Base-by-base conservation (phyloP, 1,140 invertebrate species). In the Zaprionus ghesquierei region DNA sequence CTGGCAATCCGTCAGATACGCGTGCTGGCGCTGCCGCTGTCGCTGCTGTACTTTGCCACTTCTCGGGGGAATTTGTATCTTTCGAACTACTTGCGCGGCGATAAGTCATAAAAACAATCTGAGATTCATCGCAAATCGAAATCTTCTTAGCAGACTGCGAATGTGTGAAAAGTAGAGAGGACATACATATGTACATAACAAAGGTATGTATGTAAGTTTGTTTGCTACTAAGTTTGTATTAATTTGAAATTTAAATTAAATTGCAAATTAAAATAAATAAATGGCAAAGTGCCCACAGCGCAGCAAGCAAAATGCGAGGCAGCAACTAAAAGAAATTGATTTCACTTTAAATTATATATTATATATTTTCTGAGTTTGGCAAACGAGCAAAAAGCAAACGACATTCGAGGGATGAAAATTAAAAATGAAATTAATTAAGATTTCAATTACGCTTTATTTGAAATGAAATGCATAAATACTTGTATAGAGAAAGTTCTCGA, bases 1-100 rank as follows among this genome's bases (percentile, higher is more conserved):
- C 60, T 63, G 61, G 68, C 82, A 76, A 89, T 86, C 68, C 82
- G 82, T 86, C 79, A 87, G 68, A 86, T 79, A 76, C 79, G 81
- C 81, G 78, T 81, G 78, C 70, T 61, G 50, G 10, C 53, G n/a
- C n/a, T 38, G 33, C 27, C 23, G 56, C 38, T 44, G n/a, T 15
- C 1, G 31, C 31, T 38, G 27, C 5, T 5, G 27, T 35, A 33
- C 3, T n/a, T 35, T 35, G 35, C 18, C 41, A 46, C 41, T 10
- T 10, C 41, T 20, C 20, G 15, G 18, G 8, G 41, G 9, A 18
- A 22, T 46, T 46, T 46, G n/a, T 46, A 22, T 46, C 41, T 46
- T 22, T 10, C 41, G 18, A 46, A 18, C 41, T 44, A 46, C 9
- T 13, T 38, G 35, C 35, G 35, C 58, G 54, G 54, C 63, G 41